Evolutionary conservation across 2,113 vertebrate genomes (phyloP).

Genomic region (Pedetes capensis): DNA sequence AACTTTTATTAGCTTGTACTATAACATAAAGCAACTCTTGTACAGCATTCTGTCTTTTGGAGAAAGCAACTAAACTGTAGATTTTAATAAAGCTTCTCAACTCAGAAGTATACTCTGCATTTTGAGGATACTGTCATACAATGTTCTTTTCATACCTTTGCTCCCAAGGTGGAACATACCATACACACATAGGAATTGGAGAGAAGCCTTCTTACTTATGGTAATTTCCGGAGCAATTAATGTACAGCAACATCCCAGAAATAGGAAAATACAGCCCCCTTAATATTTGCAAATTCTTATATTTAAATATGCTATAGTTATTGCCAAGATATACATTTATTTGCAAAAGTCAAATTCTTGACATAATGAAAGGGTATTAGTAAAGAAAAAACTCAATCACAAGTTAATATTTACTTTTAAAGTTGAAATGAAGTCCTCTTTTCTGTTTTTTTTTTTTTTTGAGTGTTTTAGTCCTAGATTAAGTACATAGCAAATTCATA

Average conservation of each 20-base stretch:
- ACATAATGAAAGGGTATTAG: background rate
- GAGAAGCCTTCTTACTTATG: rapidly evolving
- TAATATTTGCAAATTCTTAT: background rate
- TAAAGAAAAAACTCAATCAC: background rate
- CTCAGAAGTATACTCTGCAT: background rate
- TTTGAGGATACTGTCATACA: background rate
- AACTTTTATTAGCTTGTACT: background rate
- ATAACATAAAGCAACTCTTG: background rate
- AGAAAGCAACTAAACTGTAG: background rate
- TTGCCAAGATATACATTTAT: background rate
- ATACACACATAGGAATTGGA: background rate
- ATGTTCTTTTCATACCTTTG: background rate
- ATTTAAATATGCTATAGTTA: background rate
- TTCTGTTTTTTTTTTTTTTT: conserved; percentile 16
- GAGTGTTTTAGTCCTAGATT: conserved; percentile 43
- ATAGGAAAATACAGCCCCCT: background rate
- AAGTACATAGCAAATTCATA: background rate
- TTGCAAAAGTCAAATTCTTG: background rate
- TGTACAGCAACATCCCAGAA: background rate
- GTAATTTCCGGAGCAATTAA: background rate
- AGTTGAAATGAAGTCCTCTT: background rate
- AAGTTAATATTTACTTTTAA: conserved; percentile 54
- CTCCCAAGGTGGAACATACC: background rate
- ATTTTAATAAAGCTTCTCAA: conserved; percentile 23
- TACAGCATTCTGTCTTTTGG: background rate